Evolutionary conservation across 1,140 invertebrate species (phyloP).

Genomic region (Rhagoletis pomonella): DNA sequence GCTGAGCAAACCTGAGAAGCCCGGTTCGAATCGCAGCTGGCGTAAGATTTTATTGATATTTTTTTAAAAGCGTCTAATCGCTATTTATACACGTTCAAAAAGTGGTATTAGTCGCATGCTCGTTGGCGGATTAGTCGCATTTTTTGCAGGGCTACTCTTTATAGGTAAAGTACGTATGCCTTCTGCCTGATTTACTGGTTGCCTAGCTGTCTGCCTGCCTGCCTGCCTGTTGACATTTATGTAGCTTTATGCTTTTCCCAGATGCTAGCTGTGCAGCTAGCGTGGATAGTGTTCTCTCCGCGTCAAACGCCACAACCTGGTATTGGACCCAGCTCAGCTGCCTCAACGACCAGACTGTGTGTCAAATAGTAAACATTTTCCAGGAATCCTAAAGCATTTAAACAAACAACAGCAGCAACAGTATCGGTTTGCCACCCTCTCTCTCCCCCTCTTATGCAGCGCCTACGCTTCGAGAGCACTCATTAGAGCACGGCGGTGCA

Average conservation of each 20-base stretch:
- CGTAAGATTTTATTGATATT: too few relatives aligned
- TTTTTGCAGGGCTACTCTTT: too few relatives aligned
- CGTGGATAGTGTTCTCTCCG: neutral
- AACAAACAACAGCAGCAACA: neutral
- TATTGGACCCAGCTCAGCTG: neutral
- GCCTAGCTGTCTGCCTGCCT: neutral
- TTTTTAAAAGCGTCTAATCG: too few relatives aligned
- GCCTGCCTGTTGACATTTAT: neutral
- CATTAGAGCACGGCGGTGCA: neutral
- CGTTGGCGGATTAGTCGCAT: too few relatives aligned
- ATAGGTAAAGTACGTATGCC: neutral
- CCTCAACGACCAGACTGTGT: constrained; percentile 8
- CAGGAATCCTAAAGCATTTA: neutral
- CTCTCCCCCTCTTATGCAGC: too few relatives aligned
- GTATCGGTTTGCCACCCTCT: neutral
- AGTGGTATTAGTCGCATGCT: too few relatives aligned
- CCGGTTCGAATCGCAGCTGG: too few relatives aligned
- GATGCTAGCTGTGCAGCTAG: neutral
- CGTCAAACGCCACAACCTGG: neutral
- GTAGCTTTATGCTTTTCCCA: neutral
- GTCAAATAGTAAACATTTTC: constrained; percentile 35
- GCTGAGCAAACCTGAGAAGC: too few relatives aligned
- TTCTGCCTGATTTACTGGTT: constrained; percentile 14
- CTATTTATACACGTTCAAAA: too few relatives aligned
- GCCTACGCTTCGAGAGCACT: neutral